These are phyloP conservation scores for Tadarida brasiliensis DNA, from an alignment of 2,797 vertebrate genomes.

Conservation along the genomic window DNA sequence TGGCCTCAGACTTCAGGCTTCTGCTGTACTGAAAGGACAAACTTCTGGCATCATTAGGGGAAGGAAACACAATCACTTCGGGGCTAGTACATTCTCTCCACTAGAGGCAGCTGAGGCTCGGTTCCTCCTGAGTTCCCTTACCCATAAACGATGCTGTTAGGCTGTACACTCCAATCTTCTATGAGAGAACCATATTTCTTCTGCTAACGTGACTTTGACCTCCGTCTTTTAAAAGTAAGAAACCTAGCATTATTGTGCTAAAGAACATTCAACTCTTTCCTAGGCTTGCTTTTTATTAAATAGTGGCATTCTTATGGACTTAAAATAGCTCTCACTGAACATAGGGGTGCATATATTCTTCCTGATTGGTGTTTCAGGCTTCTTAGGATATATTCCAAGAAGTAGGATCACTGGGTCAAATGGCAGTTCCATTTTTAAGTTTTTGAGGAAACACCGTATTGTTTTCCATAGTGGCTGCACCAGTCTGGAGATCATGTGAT, in stretches of 20 bases:
- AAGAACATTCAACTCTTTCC: neutral
- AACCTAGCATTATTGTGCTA: neutral
- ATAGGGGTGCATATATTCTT: no score
- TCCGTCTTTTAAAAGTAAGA: slow-evolving; percentile 5
- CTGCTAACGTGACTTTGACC: neutral
- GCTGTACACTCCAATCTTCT: neutral
- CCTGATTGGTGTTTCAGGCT: no score
- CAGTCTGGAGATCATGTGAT: no score
- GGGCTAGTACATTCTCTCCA: neutral
- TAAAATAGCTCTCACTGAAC: neutral
- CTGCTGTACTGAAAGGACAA: neutral
- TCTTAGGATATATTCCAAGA: no score
- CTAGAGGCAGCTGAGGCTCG: neutral
- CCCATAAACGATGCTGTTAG: neutral
- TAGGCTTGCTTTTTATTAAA: neutral
- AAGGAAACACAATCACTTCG: neutral
- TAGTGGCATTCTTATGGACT: neutral
- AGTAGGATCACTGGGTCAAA: no score
- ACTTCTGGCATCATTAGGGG: neutral
- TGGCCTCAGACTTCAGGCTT: neutral
- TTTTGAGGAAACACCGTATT: no score
- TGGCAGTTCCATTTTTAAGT: no score
- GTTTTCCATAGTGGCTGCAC: no score
- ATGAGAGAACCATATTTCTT: neutral
- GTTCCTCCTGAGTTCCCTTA: neutral